Base-by-base conservation (phyloP, 2,888 invertebrate species). In the Sinopyrophorus schimmeli region DNA sequence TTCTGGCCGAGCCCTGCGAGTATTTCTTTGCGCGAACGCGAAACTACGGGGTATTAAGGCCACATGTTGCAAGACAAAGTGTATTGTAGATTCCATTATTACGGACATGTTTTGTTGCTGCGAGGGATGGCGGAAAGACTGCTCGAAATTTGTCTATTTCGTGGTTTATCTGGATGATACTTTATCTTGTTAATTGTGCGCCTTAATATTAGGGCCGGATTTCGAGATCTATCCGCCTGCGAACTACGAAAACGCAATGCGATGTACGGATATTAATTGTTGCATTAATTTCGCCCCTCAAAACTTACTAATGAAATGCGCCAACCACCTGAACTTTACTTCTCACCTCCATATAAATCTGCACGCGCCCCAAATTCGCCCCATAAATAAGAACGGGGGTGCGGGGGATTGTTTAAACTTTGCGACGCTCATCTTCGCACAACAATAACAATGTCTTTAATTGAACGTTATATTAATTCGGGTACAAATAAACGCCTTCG, bases 41-140 rank as follows among this genome's bases (percentile, higher is more conserved):
- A 42, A 52, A 59, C 53, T 59, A 54, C 53, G 49, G 56, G 61
- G 56, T 65, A 70, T 71, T 67, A 70, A 60, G 64, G 58, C 62
- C 69, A 70, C 67, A 68, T 70, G 70, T 66, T 68, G 64, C 71
- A 71, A 70, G 71, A 71, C 62, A 63, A 64, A 69, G 69, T 68
- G 66, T 66, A 66, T 65, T 65, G 64, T 66, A 65, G 65, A 64
- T 65, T 65, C 63, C 62, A 59, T 65, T 65, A 65, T 61, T 65
- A 55, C 59, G 51, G 60, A 47, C 42, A 52, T 47, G 52, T 47
- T 52, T 52, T 52, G 52, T 42, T 51, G 41, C 30, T 32, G 47
- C 38, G 31, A 52, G 31, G 47, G 47, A 32, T 43, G 46, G 38
- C 39, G 47, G 38, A 47, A 52, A 30, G 47, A 41, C 47, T 38